Conservation (phyloP, 2,888 invertebrate species). For the Phlogophora meticulosa region DNA sequence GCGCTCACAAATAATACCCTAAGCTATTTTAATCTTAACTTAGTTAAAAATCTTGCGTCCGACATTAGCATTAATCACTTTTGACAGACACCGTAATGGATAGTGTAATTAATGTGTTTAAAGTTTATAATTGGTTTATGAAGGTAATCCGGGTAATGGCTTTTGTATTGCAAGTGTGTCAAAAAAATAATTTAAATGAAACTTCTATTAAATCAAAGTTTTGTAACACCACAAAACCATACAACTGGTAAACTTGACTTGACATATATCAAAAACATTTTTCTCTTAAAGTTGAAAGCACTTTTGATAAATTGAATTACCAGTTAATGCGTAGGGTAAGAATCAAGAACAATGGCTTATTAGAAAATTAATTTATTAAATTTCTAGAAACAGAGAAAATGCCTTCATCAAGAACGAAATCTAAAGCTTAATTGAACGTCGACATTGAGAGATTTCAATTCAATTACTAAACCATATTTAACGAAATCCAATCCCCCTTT, state of each 20-base stretch:
- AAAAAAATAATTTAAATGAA: background rate
- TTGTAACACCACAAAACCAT: too few species aligned
- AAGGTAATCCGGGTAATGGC: slow-evolving; percentile 47
- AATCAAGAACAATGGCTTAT: slow-evolving; percentile 64
- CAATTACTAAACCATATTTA: slow-evolving; percentile 92
- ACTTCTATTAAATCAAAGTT: background rate
- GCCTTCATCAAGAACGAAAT: slow-evolving; percentile 86
- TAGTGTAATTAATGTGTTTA: slow-evolving; percentile 82
- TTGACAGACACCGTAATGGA: slow-evolving; percentile 89
- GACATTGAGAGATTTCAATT: slow-evolving; percentile 92
- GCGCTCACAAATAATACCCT: slow-evolving; percentile 86
- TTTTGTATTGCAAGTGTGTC: slow-evolving; percentile 11
- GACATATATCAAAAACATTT: too few species aligned
- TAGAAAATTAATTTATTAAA: slow-evolving; percentile 83
- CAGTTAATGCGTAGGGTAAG: background rate
- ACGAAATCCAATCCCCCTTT: slow-evolving; percentile 91
- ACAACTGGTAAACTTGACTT: background rate
- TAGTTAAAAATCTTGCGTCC: slow-evolving; percentile 91
- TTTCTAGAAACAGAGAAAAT: slow-evolving; percentile 86
- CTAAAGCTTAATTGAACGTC: slow-evolving; percentile 90
- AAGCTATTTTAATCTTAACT: slow-evolving; percentile 91
- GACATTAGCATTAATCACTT: slow-evolving; percentile 90
- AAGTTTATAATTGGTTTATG: slow-evolving; percentile 63
- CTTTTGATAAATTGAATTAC: background rate
- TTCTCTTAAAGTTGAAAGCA: background rate